Base-by-base conservation (phyloP, 2,888 invertebrate species). In the Furcula furcula region DNA sequence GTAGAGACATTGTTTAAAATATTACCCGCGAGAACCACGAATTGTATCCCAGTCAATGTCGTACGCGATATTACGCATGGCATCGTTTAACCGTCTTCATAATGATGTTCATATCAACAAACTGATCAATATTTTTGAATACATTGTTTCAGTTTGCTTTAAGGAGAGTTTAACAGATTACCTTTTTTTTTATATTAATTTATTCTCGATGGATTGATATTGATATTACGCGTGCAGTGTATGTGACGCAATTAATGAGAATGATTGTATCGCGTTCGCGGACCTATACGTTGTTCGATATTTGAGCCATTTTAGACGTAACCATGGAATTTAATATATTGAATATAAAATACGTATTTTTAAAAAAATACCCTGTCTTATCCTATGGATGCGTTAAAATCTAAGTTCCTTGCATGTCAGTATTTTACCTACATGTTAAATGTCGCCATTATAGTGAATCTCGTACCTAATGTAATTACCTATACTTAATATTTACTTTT, bases 331-430 rank as follows among this genome's bases (percentile, higher is more conserved):
- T 64, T 60, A 55, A 49, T 60, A 46, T 45, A 40, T 47, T 42
- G 34, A 54, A 40, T 36, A 39, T 36, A 30, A 51, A 36, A 39
- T 34, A 36, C 12, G 29, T 40, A 44, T 46, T 34, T 11, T 13
- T 25, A 10, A 33, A 26, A 28, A 36, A n/a, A n/a, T n/a, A n/a
- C n/a, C n/a, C n/a, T n/a, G n/a, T n/a, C n/a, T n/a, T n/a, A n/a
- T n/a, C n/a, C n/a, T 33, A n/a, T 18, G 56, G 67, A 59, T 62
- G 65, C 67, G 64, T 70, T 55, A 36, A 50, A 54, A 60, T 58
- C 40, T 62, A 67, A 75, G 76, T 77, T 77, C 76, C 76, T 77
- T 68, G 64, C 52, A 46, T 51, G 61, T 60, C 76, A 77, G 76
- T 77, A 77, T 77, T n/a, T 77, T 64, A 59, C 53, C 58, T 65